Base-by-base conservation (phyloP, 2,797 vertebrate genomes). In the Smutsia gigantea region DNA sequence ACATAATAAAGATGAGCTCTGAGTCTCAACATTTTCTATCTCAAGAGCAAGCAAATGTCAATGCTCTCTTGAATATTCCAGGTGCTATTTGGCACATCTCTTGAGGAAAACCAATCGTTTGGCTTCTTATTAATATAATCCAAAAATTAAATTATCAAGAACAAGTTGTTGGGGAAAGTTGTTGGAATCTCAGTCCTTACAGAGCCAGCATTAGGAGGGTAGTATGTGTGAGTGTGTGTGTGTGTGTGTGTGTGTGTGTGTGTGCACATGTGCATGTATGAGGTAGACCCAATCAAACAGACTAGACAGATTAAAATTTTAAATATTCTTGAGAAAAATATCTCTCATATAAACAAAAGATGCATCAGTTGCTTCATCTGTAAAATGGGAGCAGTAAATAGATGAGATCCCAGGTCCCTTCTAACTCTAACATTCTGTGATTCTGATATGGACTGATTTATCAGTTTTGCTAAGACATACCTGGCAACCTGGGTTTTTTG, bases 81-180 rank as follows among this genome's bases (percentile, higher is more conserved):
- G 78, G 39, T 78, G n/a, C 37, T 81, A 29, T 29, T 75, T 53
- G 42, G 68, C 7, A 39, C 23, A 61, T 72, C 27, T 94, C 69
- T 51, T 59, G 19, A 74, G 53, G 51, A 90, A 90, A 90, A 79
- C 11, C 53, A 89, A 19, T 69, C 9, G 5, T 75, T 49, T 90
- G 66, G 15, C 34, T 93, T 95, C 27, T 89, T 15, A 17, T 46
- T 77, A 49, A 46, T 46, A 46, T 46, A 46, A 68, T 90, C 21
- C 29, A 64, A 83, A 97, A 85, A 75, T 75, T 90, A 96, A 92
- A 71, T 77, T 42, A 59, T 59, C 37, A 49, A 90, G 15, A 94
- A 74, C 61, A 90, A 17, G 4, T 61, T 51, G 42, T 72, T 66
- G 66, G 78, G 31, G 51, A 77, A 64, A 59, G 31, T 74, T 82